Conservation (phyloP, 2,797 vertebrate genomes). For the Orientallactaga sibirica region DNA sequence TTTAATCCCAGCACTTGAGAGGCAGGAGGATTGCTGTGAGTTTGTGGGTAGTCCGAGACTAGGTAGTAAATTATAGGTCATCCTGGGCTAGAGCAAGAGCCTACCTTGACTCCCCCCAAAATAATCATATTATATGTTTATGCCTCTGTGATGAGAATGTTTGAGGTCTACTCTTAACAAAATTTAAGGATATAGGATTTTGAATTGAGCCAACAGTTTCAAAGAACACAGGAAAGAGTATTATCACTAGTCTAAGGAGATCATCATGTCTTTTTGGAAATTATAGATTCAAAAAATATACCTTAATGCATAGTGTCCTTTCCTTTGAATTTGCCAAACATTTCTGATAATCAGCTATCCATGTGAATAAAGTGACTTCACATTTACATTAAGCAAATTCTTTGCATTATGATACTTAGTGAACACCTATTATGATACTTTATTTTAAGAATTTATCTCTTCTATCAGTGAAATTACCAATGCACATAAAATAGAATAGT, state of each 20-base stretch:
- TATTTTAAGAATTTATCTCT: neutral
- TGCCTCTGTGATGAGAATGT: neutral
- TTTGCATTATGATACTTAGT: neutral
- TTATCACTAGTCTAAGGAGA: constrained; percentile 46
- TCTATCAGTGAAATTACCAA: neutral
- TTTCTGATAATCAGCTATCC: neutral
- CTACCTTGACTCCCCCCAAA: too few species aligned
- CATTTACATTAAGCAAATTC: neutral
- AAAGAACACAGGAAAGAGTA: constrained; percentile 37
- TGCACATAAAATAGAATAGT: constrained; percentile 6
- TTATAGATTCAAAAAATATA: constrained; percentile 57
- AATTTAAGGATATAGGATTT: neutral
- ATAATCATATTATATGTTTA: neutral
- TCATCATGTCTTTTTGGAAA: constrained; percentile 10
- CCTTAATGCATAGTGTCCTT: constrained; percentile 11
- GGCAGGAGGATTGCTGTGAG: too few species aligned
- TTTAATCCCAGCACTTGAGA: too few species aligned
- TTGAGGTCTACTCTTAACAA: neutral
- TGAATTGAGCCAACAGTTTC: constrained; percentile 46
- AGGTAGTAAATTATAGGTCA: too few species aligned
- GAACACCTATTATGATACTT: neutral
- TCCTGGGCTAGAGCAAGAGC: too few species aligned
- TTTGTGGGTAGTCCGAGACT: too few species aligned
- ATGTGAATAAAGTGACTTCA: neutral
- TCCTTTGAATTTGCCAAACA: neutral